phyloP scores from a whole-genome alignment of 64 coral and sea anemone species.

The Exaiptasia diaphana region DNA sequence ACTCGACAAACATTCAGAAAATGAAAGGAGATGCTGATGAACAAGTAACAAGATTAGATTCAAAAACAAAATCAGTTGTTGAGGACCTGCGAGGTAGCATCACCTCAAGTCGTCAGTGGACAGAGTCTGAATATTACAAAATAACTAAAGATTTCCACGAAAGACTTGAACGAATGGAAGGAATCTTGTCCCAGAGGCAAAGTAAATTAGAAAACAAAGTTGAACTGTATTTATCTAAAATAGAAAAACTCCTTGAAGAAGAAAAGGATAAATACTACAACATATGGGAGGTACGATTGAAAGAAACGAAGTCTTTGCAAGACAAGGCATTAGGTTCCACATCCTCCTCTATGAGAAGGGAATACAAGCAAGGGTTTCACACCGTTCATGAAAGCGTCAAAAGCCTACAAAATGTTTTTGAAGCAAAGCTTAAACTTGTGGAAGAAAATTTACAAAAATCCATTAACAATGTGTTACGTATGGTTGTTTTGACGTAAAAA shows the following conservation, averaged over 20 bases:
- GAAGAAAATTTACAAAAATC: conserved; percentile 84
- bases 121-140: conserved; percentile 75
- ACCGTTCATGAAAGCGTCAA: conserved; percentile 83
- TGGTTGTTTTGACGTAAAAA: conserved; percentile 56
- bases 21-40: conserved; percentile 79
- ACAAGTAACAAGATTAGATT: conserved; percentile 67
- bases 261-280: conserved; percentile 81
- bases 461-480: conserved; percentile 87
- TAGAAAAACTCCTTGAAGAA: conserved; percentile 63
- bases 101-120: conserved; percentile 65
- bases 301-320: conserved; percentile 67
- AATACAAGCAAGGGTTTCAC: conserved; percentile 86
- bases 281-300: conserved; percentile 66
- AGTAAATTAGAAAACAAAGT: conserved; percentile 61
- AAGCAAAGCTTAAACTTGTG: conserved; percentile 71
- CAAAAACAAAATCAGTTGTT: conserved; percentile 80
- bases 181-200: conserved; percentile 64
- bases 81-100: conserved; percentile 69
- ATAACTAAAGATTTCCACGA: conserved; percentile 60
- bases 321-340: conserved; percentile 34
- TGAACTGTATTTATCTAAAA: conserved; percentile 71
- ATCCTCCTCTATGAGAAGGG: conserved; percentile 37
- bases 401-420: conserved; percentile 74
- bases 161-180: conserved; percentile 62
- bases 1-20: conserved; percentile 65